Conservation (phyloP, 2,888 invertebrate species). For the Apoda limacodes region DNA sequence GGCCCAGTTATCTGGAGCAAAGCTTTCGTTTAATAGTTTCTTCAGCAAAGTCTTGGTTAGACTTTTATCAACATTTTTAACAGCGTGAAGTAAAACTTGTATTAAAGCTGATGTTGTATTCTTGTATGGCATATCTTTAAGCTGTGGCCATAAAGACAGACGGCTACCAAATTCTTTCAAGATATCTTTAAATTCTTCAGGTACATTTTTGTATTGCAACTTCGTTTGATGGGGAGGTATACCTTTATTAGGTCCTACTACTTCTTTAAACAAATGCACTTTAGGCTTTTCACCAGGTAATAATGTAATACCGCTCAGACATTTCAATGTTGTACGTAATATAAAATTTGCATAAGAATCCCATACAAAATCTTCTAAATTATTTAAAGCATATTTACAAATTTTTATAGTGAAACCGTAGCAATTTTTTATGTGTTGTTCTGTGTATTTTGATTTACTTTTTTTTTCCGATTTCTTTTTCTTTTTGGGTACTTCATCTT, state of each 20-base stretch:
- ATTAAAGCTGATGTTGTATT: constrained; percentile 79
- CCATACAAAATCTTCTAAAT: constrained; percentile 86
- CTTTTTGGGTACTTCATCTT: constrained; percentile 37
- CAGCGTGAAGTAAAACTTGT: constrained; percentile 73
- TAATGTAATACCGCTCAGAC: constrained; percentile 74
- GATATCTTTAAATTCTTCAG: constrained; percentile 71
- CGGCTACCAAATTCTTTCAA: constrained; percentile 74
- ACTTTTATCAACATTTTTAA: constrained; percentile 71
- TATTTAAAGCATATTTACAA: constrained; percentile 82
- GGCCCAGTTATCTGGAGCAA: constrained; percentile 58
- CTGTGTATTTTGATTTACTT: constrained; percentile 35
- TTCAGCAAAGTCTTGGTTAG: constrained; percentile 64
- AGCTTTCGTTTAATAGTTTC: constrained; percentile 73
- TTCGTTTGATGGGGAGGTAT: constrained; percentile 47
- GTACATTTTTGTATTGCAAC: constrained; percentile 58
- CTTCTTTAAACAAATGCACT: constrained; percentile 43
- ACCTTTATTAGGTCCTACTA: constrained; percentile 33
- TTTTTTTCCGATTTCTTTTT: constrained; percentile 30
- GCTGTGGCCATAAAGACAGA: constrained; percentile 81
- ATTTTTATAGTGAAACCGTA: constrained; percentile 76
- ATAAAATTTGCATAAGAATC: constrained; percentile 83
- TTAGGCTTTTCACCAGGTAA: constrained; percentile 56
- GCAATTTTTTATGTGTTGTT: constrained; percentile 67
- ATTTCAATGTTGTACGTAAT: constrained; percentile 77
- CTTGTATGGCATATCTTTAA: constrained; percentile 76